Evolutionary conservation across 2,797 vertebrate species (phyloP), one percentile per base, ranked within the genome.

Genomic region (Sebastes cheni): DNA sequence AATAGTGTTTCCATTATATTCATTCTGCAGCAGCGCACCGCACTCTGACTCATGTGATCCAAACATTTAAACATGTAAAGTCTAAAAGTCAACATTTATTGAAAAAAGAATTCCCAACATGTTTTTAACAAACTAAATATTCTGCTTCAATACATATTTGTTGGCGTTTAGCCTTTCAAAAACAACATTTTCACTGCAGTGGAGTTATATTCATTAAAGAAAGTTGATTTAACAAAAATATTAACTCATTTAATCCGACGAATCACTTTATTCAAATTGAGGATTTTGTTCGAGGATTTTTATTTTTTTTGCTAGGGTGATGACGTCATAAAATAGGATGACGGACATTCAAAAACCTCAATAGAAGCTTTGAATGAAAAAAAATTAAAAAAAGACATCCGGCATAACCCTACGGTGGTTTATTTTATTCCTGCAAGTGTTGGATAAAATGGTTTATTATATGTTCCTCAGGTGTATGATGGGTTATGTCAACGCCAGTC

Each of bases 401-500:
- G 4, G 13, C 30, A 34, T 1, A 22, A 1, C 58, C 58, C 58
- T 30, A 20, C 27, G 5, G 18, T n/a, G 30, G 20, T 62, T 12
- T 34, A 36, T 30, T 64, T 56, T 67, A 5, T 42, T 36, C 8
- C 34, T 7, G 2, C 4, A 23, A 67, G 16, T 72, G 25, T 75
- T 79, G 4, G 22, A 46, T 52, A 1, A 62, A 62, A 34, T 8
- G 0, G 5, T 52, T 27, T 50, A 3, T 42, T 6, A 0, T 25
- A 4, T 84, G 54, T 71, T 80, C 70, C 81, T 18, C 79, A 98
- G 97, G 81, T 98, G 97, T 71, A 97, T 98, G 97, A 96, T 97
- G 91, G 97, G 97, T 67, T 98, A 98, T 1, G 97, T 98, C 50
- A 98, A 98, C 59, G 97, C 97, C 94, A 98, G 97, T 82, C 93